Evolutionary conservation across 1,140 invertebrate species (phyloP).

Genomic region (Drosophila kohkoa): DNA sequence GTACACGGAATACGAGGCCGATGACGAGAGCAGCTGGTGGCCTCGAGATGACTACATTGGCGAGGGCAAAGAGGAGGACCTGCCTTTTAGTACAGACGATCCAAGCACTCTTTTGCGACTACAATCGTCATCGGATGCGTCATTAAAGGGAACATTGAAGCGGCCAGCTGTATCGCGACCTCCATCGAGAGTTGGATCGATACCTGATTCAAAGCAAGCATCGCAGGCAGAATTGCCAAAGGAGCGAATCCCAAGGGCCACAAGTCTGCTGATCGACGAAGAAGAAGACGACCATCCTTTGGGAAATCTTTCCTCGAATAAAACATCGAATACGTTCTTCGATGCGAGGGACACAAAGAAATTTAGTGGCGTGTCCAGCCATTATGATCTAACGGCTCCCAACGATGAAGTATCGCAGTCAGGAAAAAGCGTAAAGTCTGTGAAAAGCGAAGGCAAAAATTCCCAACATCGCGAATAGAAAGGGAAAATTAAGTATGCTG

Average conservation of each 20-base stretch:
- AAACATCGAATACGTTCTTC: background rate
- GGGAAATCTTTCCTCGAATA: background rate
- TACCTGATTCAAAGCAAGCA: background rate
- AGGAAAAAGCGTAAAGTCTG: too few relatives aligned
- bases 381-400: background rate
- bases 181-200: background rate
- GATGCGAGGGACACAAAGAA: background rate
- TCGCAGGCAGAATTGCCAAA: too few relatives aligned
- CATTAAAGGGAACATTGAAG: too few relatives aligned
- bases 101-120: background rate
- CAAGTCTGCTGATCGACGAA: background rate
- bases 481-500: too few relatives aligned
- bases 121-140: too few relatives aligned
- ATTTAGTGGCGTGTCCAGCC: background rate
- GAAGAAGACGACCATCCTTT: background rate
- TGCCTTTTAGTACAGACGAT: too few relatives aligned
- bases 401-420: background rate
- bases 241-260: background rate
- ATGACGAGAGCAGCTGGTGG: slow-evolving; percentile 40
- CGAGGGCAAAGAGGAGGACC: background rate
- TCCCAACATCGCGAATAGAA: slow-evolving; percentile 30
- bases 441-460: background rate
- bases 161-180: too few relatives aligned
- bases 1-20: slow-evolving; percentile 28
- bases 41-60: background rate